Percentiles rank a stretch among this genome's conserved stretches.
phyloP scores from a whole-genome alignment of 2,113 vertebrate species.

The Phaethornis superciliosus region DNA sequence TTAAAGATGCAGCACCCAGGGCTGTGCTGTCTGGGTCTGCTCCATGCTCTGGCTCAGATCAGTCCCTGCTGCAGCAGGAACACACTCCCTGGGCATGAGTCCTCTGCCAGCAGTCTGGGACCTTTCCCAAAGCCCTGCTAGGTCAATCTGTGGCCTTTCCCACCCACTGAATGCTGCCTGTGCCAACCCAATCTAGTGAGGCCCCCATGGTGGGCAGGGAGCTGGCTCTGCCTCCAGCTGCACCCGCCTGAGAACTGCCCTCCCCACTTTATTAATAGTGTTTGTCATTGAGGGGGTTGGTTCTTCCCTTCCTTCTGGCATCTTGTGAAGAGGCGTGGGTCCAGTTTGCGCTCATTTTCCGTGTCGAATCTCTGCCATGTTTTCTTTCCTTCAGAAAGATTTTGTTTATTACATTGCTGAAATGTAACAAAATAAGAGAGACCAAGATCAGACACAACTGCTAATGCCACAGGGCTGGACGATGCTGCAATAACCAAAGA shows the following conservation, averaged over 20 bases:
- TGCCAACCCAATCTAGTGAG: background rate
- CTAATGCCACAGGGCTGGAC: background rate
- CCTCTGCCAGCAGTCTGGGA: slow-evolving; percentile 20
- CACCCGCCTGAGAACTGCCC: background rate
- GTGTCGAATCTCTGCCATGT: slow-evolving; percentile 25
- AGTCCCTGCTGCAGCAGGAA: background rate
- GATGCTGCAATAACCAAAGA: background rate
- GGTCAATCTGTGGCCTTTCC: slow-evolving; percentile 31
- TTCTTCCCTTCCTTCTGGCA: slow-evolving; percentile 32
- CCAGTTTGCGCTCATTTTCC: slow-evolving; percentile 36
- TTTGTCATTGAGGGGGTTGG: background rate
- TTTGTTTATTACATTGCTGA: slow-evolving; percentile 17
- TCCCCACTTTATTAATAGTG: slow-evolving; percentile 13
- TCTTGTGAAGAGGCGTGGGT: background rate
- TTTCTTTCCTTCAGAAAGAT: slow-evolving; percentile 19
- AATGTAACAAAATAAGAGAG: slow-evolving; percentile 20
- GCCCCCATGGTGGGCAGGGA: background rate
- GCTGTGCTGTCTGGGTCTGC: background rate
- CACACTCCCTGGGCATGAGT: background rate
- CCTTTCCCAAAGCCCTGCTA: slow-evolving; percentile 27
- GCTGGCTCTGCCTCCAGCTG: background rate
- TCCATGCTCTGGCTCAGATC: background rate
- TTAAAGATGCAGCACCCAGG: background rate
- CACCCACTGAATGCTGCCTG: background rate
- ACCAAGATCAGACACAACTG: background rate